Evolutionary conservation across 2,888 invertebrate genomes (phyloP).

Genomic region (Andrena fulva): DNA sequence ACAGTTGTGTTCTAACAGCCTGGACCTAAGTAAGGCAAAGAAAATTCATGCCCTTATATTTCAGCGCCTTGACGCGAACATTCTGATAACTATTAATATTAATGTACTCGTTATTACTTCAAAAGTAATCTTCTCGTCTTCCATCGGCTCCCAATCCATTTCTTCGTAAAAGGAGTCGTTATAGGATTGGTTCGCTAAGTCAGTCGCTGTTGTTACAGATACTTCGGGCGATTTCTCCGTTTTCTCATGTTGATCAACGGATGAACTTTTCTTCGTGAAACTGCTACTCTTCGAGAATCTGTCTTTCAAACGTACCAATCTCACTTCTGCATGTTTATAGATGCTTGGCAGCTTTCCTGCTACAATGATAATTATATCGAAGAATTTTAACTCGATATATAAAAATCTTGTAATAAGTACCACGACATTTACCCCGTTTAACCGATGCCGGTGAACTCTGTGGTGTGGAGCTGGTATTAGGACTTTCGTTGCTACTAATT

Average conservation of each 20-base stretch:
- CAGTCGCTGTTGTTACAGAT: conserved; percentile 9
- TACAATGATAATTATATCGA: not conserved
- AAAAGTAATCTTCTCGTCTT: conserved; percentile 79
- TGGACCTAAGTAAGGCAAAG: conserved; percentile 70
- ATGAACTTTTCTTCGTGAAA: conserved; percentile 2
- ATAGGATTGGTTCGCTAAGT: conserved; percentile 21
- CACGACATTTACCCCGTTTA: conserved; percentile 17
- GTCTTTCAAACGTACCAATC: conserved; percentile 54
- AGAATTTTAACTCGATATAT: not conserved
- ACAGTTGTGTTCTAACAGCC: conserved; percentile 76
- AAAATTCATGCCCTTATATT: not conserved
- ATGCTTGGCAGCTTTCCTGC: conserved; percentile 17
- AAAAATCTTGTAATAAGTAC: not conserved
- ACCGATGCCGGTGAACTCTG: not conserved
- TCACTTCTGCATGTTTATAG: conserved; percentile 57
- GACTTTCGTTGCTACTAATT: conserved; percentile 2
- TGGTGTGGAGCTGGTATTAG: not conserved
- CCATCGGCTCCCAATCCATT: conserved; percentile 84
- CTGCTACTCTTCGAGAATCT: conserved; percentile 23
- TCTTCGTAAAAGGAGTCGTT: conserved; percentile 71
- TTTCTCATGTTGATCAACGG: not conserved
- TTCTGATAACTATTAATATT: not conserved
- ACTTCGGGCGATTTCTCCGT: not conserved
- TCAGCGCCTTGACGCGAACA: not conserved
- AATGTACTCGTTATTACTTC: conserved; percentile 70